Percentiles rank a stretch among this genome's conserved stretches.
Evolutionary conservation across 2,797 vertebrate species (phyloP).

Genomic region (Lepidocolaptes lacrymiger): DNA sequence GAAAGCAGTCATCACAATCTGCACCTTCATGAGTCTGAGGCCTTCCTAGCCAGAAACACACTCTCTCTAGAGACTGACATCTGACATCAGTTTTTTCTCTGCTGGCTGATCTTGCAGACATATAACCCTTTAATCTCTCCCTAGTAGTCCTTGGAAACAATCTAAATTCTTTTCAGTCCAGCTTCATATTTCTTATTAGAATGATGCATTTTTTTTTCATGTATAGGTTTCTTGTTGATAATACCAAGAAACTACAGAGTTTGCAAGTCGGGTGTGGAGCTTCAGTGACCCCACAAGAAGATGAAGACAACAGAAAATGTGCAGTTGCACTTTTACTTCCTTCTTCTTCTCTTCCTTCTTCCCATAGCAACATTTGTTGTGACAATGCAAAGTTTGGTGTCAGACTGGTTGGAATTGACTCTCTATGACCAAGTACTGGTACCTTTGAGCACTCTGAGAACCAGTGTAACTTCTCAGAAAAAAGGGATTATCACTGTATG

Average conservation of each 20-base stretch:
- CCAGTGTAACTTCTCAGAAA: background rate
- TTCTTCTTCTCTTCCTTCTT: background rate
- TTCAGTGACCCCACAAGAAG: background rate
- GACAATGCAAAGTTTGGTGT: background rate
- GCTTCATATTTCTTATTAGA: background rate
- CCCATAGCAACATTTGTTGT: background rate
- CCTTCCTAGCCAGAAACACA: background rate
- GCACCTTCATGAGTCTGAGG: background rate
- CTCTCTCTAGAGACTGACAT: background rate
- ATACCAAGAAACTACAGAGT: background rate
- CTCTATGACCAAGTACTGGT: background rate
- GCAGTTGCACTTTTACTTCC: background rate
- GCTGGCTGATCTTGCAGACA: background rate
- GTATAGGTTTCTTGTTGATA: background rate
- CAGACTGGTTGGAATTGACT: background rate
- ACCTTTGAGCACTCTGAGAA: background rate
- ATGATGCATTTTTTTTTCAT: background rate
- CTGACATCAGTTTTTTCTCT: background rate
- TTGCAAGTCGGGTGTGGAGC: background rate
- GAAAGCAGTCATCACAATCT: background rate
- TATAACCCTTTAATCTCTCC: background rate
- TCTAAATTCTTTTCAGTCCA: background rate
- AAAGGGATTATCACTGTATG: accelerated
- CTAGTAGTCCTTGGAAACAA: background rate
- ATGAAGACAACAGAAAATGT: background rate